These are phyloP conservation scores for Thalassarche chlororhynchos DNA, from an alignment of 2,113 vertebrate species.

Conservation along the genomic window DNA sequence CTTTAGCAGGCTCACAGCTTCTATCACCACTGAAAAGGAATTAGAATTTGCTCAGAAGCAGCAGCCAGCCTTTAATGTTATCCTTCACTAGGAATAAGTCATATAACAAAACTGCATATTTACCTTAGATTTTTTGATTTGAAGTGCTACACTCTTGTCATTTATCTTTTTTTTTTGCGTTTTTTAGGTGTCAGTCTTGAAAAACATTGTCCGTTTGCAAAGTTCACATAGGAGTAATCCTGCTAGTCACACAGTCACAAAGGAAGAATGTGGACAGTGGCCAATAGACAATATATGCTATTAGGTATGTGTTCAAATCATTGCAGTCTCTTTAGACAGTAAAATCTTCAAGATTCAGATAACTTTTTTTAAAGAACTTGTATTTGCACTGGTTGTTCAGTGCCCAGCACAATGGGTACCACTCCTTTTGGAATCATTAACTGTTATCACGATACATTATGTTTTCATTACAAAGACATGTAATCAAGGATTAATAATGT, in stretches of 20 bases:
- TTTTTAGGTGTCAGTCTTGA: background rate
- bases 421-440: background rate
- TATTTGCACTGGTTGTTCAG: background rate
- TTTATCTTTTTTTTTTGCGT: background rate
- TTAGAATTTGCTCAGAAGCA: background rate
- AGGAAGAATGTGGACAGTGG: background rate
- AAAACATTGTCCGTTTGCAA: background rate
- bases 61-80: background rate
- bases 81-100: background rate
- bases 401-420: background rate
- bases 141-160: background rate
- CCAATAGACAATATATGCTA: background rate
- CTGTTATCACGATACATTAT: background rate
- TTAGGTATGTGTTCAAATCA: background rate
- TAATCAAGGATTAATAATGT: background rate
- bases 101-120: background rate
- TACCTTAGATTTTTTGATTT: background rate
- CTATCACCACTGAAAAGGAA: background rate
- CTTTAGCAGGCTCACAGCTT: background rate
- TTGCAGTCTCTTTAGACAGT: background rate
- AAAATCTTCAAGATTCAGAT: background rate
- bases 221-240: background rate
- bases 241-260: background rate
- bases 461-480: background rate
- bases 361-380: background rate